A percentile compares a stretch with the other conserved stretches of the same genome.
Conservation (phyloP, 1,140 invertebrate genomes). For the Eubasilissa regina region DNA sequence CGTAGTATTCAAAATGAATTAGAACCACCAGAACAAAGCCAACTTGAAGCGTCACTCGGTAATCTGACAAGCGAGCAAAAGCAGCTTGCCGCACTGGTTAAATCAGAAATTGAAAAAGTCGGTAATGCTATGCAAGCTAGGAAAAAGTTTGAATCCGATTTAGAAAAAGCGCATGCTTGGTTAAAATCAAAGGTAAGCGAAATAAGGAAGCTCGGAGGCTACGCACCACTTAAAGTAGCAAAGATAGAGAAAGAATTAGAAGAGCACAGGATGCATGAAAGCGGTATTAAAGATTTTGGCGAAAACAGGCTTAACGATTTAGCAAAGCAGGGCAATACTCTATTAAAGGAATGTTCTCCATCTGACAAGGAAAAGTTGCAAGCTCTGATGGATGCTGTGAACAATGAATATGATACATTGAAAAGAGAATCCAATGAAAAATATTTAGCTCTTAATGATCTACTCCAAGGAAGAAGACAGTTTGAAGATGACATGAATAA, state of each 20-base stretch:
- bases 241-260: constrained; percentile 86
- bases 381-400: constrained; percentile 78
- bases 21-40: constrained; percentile 83
- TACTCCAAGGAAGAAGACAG: constrained; percentile 82
- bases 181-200: constrained; percentile 83
- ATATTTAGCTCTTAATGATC: constrained; percentile 80
- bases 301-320: constrained; percentile 83
- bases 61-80: constrained; percentile 81
- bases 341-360: constrained; percentile 87
- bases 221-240: constrained; percentile 80
- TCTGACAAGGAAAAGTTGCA: constrained; percentile 79
- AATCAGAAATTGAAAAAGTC: constrained; percentile 81
- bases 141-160: constrained; percentile 82
- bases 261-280: constrained; percentile 81
- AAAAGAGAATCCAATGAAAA: constrained; percentile 83
- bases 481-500: constrained; percentile 88
- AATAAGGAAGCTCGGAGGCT: constrained; percentile 82
- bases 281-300: constrained; percentile 85
- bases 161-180: constrained; percentile 86
- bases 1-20: constrained; percentile 88
- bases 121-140: constrained; percentile 78
- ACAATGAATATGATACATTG: constrained; percentile 79
- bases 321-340: constrained; percentile 81
- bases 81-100: constrained; percentile 80
- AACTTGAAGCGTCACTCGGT: constrained; percentile 79